Percentiles rank a stretch among this genome's conserved stretches.
Conservation (phyloP, 2,113 vertebrate species). For the Gambusia affinis region DNA sequence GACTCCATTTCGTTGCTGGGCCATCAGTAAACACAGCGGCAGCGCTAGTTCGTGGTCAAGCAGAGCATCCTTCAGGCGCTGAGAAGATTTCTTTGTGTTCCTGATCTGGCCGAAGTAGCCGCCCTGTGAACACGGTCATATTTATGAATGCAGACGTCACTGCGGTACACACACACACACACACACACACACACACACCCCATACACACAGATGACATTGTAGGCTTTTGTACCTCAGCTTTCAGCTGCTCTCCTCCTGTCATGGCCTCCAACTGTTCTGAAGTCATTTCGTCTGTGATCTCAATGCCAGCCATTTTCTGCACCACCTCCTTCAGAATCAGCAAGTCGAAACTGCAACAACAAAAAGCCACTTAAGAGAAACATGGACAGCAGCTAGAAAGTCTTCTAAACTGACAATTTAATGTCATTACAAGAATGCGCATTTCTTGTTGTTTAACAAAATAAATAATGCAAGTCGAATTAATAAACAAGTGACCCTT, state of each 20-base stretch:
- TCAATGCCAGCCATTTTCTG: constrained; percentile 99
- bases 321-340: constrained; percentile 98
- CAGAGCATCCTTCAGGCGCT: constrained; percentile 93
- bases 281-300: constrained; percentile 98
- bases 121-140: constrained; percentile 79
- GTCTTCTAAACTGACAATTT: not conserved
- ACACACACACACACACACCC: not conserved
- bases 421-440: too few relatives aligned
- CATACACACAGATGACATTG: too few relatives aligned
- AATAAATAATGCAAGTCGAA: too few relatives aligned
- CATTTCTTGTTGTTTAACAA: too few relatives aligned
- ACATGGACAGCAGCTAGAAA: not conserved
- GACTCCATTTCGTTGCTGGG: constrained; percentile 88
- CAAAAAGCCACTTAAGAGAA: constrained; percentile 13
- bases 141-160: not conserved
- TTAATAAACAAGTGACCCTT: too few relatives aligned
- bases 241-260: constrained; percentile 98
- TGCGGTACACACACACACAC: not conserved
- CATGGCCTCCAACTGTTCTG: constrained; percentile 97
- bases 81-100: constrained; percentile 99
- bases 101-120: constrained; percentile 99
- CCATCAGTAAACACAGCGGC: constrained; percentile 95
- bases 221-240: constrained; percentile 86
- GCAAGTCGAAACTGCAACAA: constrained; percentile 90
- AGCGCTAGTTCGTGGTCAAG: constrained; percentile 95